These are phyloP conservation scores for Cyclopterus lumpus DNA, from an alignment of 2,797 vertebrate species.

Conservation along the genomic window DNA sequence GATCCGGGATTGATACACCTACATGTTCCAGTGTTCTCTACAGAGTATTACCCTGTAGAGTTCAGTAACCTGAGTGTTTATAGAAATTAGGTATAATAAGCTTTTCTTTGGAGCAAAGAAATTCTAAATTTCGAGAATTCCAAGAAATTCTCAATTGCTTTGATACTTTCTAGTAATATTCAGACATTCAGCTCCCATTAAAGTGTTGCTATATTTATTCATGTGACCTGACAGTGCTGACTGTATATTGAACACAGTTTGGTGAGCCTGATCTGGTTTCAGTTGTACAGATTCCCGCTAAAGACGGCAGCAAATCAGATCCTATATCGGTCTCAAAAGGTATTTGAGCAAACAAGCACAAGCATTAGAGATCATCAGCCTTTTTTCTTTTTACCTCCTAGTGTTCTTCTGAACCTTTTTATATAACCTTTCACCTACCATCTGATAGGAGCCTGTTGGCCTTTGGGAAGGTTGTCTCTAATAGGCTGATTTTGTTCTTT, in stretches of 20 bases:
- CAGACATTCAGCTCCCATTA: constrained; percentile 9
- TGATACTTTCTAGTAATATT: not conserved
- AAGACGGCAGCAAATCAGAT: constrained; percentile 21
- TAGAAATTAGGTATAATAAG: not conserved
- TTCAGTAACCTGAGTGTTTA: not conserved
- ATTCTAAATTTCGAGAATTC: too few relatives aligned
- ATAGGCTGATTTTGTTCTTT: constrained; percentile 63
- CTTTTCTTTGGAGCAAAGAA: not conserved
- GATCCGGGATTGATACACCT: too few relatives aligned
- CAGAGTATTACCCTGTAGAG: not conserved
- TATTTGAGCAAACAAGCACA: constrained; percentile 44
- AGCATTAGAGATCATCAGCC: constrained; percentile 18
- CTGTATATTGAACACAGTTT: constrained; percentile 43
- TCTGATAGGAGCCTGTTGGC: constrained; percentile 65
- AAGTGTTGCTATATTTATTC: constrained; percentile 16
- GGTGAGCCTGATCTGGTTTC: constrained; percentile 17
- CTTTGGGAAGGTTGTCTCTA: constrained; percentile 58
- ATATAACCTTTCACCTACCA: constrained; percentile 63
- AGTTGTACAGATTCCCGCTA: constrained; percentile 4
- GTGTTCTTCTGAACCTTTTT: constrained; percentile 62
- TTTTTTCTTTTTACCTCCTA: constrained; percentile 24
- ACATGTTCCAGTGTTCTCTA: too few relatives aligned
- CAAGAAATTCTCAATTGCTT: not conserved
- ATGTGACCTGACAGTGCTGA: constrained; percentile 37
- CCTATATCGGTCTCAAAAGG: constrained; percentile 12